A percentile compares a stretch with the other conserved stretches of the same genome.
phyloP scores from a whole-genome alignment of 2,797 vertebrate genomes.

The Trematomus bernacchii region DNA sequence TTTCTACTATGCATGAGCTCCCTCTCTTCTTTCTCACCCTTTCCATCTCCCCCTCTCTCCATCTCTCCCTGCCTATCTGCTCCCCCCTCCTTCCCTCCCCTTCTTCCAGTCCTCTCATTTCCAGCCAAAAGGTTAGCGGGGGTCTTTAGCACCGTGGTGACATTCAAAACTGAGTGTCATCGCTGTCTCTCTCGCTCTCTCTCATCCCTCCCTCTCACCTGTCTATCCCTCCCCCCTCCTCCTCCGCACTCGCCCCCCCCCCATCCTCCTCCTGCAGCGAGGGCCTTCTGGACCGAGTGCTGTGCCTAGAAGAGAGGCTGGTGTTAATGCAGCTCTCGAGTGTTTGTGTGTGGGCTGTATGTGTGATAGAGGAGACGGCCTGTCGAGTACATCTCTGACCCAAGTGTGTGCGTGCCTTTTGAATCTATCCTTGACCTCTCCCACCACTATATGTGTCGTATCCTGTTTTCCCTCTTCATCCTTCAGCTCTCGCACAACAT shows the following conservation, averaged over 20 bases:
- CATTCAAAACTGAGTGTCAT: slow-evolving; percentile 84
- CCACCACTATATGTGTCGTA: slow-evolving; percentile 20
- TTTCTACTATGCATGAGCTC: slow-evolving; percentile 55
- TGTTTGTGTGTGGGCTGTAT: slow-evolving; percentile 69
- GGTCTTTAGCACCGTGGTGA: slow-evolving; percentile 83
- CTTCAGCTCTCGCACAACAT: slow-evolving; percentile 3
- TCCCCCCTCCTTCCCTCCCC: slow-evolving; percentile 15
- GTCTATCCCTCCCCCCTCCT: slow-evolving; percentile 49
- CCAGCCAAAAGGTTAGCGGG: slow-evolving; percentile 83
- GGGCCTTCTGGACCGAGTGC: slow-evolving; percentile 80
- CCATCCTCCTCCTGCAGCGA: slow-evolving; percentile 74
- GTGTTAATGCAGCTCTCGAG: slow-evolving; percentile 69
- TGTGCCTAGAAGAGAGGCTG: slow-evolving; percentile 74
- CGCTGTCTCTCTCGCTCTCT: slow-evolving; percentile 66
- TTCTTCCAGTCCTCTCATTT: slow-evolving; percentile 66
- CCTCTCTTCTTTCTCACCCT: slow-evolving; percentile 63
- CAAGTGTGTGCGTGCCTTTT: slow-evolving; percentile 54
- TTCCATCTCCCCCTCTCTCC: slow-evolving; percentile 57
- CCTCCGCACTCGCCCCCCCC: slow-evolving; percentile 51
- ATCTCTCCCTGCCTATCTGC: slow-evolving; percentile 47
- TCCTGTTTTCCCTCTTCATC: slow-evolving; percentile 46
- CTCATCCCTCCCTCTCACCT: slow-evolving; percentile 70
- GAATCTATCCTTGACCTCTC: slow-evolving; percentile 70
- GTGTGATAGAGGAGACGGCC: slow-evolving; percentile 47
- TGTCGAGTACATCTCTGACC: slow-evolving; percentile 72